Evolutionary conservation across 53 echinoderm and acorn worm species (phyloP).

Genomic region (Echinometra lucunter): DNA sequence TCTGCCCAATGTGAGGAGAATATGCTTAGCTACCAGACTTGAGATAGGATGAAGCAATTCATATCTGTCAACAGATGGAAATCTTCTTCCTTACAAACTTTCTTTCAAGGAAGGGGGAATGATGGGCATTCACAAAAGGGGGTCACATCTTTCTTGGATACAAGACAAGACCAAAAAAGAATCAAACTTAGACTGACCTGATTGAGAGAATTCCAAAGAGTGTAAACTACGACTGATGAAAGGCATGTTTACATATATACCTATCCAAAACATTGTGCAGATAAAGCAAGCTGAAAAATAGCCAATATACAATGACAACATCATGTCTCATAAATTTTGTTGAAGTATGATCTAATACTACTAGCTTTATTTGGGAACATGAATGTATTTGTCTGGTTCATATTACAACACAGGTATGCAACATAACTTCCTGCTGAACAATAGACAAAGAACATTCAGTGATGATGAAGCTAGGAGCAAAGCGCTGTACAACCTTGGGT

Average conservation of each 20-base stretch:
- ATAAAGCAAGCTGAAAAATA: neutral
- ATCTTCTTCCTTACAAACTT: slow-evolving; percentile 41
- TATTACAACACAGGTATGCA: slow-evolving; percentile 42
- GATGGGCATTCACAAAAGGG: slow-evolving; percentile 33
- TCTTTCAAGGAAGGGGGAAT: slow-evolving; percentile 45
- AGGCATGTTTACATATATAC: neutral
- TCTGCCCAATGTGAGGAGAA: slow-evolving; percentile 27
- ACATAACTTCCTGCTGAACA: slow-evolving; percentile 10
- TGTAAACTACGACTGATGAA: neutral
- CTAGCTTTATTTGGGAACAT: neutral
- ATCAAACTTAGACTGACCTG: neutral
- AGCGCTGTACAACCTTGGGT: slow-evolving; percentile 55
- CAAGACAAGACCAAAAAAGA: neutral
- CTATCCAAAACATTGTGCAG: too few species aligned
- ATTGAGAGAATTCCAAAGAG: neutral
- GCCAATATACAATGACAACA: neutral
- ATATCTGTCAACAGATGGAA: slow-evolving; percentile 33
- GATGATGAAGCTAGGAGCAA: neutral
- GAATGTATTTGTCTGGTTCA: slow-evolving; percentile 21
- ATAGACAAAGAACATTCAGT: slow-evolving; percentile 30
- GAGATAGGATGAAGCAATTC: slow-evolving; percentile 55
- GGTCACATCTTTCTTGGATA: neutral
- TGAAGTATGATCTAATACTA: neutral
- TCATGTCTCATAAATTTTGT: neutral
- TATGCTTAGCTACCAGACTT: slow-evolving; percentile 51